A percentile compares a stretch with the other conserved stretches of the same genome.
Conservation (phyloP, 2,113 vertebrate genomes). For the Alligator sinensis region DNA sequence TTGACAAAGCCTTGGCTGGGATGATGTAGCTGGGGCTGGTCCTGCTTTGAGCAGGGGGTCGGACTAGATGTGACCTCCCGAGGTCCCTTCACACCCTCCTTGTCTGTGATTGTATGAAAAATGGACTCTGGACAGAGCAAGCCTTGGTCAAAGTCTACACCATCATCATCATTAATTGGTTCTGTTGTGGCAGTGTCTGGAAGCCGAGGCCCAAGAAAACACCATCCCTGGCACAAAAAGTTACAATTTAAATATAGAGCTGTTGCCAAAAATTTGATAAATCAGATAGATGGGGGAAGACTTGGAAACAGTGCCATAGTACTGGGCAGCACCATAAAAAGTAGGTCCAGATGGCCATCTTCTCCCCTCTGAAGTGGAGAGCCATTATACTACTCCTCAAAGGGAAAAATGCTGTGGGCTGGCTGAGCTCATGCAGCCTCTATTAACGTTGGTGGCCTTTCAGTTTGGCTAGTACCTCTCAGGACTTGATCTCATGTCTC, state of each 20-base stretch:
- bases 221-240: neutral
- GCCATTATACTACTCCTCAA: neutral
- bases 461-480: neutral
- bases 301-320: neutral
- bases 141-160: neutral
- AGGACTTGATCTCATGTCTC: neutral
- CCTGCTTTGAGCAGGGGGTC: too few species aligned
- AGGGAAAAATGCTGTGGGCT: neutral
- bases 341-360: neutral
- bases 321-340: neutral
- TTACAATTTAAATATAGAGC: accelerated
- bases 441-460: accelerated
- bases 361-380: neutral
- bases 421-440: neutral
- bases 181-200: neutral
- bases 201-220: neutral
- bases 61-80: too few species aligned
- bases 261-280: neutral
- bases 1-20: too few species aligned
- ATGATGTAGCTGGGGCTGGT: too few species aligned
- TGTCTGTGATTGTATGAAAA: neutral
- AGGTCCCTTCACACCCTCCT: too few species aligned
- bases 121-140: neutral
- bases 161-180: neutral
- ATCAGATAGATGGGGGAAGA: neutral